Percentiles rank a stretch among this genome's conserved stretches.
Evolutionary conservation across 2,888 invertebrate genomes (phyloP).

Genomic region (Agriopis leucophaearia): DNA sequence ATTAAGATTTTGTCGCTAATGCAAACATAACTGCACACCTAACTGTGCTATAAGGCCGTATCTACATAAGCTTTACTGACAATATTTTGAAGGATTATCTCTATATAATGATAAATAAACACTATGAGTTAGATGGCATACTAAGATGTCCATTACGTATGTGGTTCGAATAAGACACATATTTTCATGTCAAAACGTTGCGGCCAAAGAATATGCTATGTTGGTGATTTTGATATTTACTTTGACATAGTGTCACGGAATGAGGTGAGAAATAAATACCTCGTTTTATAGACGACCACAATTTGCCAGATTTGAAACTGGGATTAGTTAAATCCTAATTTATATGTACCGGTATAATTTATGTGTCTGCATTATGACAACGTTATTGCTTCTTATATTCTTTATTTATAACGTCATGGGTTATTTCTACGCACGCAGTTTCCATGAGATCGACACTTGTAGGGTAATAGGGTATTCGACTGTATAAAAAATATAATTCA

Average conservation of each 20-base stretch:
- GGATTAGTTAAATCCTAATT: constrained; percentile 49
- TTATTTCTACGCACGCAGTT: constrained; percentile 7
- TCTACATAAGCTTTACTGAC: constrained; percentile 44
- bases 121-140: constrained; percentile 9
- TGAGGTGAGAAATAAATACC: constrained; percentile 48
- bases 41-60: constrained; percentile 30
- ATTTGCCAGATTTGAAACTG: constrained; percentile 45
- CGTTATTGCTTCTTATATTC: constrained; percentile 27
- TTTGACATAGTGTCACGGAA: constrained; percentile 37
- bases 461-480: background rate
- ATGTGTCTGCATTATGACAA: constrained; percentile 32
- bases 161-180: constrained; percentile 30
- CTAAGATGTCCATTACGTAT: constrained; percentile 4
- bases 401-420: constrained; percentile 19
- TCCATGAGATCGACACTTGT: background rate
- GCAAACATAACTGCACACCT: constrained; percentile 38
- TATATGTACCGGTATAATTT: constrained; percentile 44
- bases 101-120: constrained; percentile 19
- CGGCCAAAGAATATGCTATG: constrained; percentile 10
- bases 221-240: constrained; percentile 21
- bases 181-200: constrained; percentile 20
- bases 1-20: constrained; percentile 49
- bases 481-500: too few species aligned
- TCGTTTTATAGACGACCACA: constrained; percentile 45
- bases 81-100: constrained; percentile 51